Evolutionary conservation across 2,113 vertebrate genomes (phyloP), one percentile per base, ranked within the genome.

Genomic region (Eptatretus burgeri): DNA sequence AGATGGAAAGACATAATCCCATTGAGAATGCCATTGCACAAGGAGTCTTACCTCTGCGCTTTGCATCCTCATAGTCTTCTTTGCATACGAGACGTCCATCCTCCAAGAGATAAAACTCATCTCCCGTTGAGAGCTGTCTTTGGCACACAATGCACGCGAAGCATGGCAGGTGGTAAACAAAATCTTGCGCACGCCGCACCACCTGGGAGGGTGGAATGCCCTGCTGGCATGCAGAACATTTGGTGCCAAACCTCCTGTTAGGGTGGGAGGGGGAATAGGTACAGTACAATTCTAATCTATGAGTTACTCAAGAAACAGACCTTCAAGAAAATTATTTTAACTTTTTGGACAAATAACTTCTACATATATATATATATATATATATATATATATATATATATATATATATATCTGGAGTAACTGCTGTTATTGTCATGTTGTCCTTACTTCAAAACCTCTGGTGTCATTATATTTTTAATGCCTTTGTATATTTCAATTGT

Each of bases 41-140:
- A n/a, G 56, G 10, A 11, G n/a, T 10, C 56, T 60, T 73, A 98
- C 91, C 91, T 0, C 95, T 94, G 73, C 94, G 91, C 75, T 98
- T 98, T 71, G 91, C 91, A 0, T 87, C 88, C 75, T 98, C 89
- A 0, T 98, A 98, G 75, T 98, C 91, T 68, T 93, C 86, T 74
- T 98, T 98, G 77, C 91, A 98, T 69, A 98, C 89, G 70, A 98
- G 78, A 67, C 91, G 75, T 63, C 91, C 89, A 0, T 98, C 91
- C 72, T 98, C 91, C 91, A 98, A 88, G 73, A 98, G 84, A 78
- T 94, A 94, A 74, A 98, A 95, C 79, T 94, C 85, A 1, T 98
- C 91, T 1, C 89, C 91, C 0, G 91, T 98, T 76, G 87, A 84
- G 74, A 95, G 77, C 73, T 98, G 91, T 51, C 87, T 78, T 77